Percentiles rank a stretch among this genome's conserved stretches.
These are phyloP conservation scores for Thyatira batis DNA, from an alignment of 2,888 invertebrate genomes.

Conservation along the genomic window DNA sequence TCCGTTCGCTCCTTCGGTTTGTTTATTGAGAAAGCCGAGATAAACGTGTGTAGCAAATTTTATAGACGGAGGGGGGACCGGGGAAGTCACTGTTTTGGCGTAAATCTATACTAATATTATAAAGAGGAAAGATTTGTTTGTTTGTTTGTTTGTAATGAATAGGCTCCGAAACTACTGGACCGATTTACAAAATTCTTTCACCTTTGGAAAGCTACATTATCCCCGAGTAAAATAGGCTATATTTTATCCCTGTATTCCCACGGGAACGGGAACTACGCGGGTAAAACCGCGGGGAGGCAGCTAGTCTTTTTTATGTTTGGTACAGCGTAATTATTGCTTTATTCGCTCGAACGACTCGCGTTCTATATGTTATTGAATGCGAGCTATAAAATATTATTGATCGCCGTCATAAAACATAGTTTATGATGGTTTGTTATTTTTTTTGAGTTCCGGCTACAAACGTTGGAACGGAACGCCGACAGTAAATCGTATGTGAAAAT, in stretches of 20 bases:
- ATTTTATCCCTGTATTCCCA: too few species aligned
- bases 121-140: too few species aligned
- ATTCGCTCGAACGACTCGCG: conserved; percentile 68
- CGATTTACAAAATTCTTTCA: too few species aligned
- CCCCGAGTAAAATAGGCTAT: too few species aligned
- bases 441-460: conserved; percentile 51
- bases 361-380: conserved; percentile 75
- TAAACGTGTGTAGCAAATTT: conserved; percentile 67
- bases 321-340: conserved; percentile 74
- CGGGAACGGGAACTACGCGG: too few species aligned
- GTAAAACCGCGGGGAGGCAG: too few species aligned
- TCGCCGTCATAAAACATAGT: conserved; percentile 70
- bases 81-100: conserved; percentile 51
- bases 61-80: conserved; percentile 58
- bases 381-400: conserved; percentile 77
- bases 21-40: conserved; percentile 68
- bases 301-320: conserved; percentile 71
- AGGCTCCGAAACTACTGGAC: too few species aligned
- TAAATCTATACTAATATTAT: too few species aligned
- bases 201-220: too few species aligned
- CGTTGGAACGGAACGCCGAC: conserved; percentile 44
- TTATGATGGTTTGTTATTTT: conserved; percentile 64
- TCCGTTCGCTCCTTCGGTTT: conserved; percentile 66
- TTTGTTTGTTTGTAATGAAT: too few species aligned
- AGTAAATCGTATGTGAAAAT: neutral